Base-by-base conservation (phyloP, 2,113 vertebrate genomes). In the Hippocampus mohnikei region DNA sequence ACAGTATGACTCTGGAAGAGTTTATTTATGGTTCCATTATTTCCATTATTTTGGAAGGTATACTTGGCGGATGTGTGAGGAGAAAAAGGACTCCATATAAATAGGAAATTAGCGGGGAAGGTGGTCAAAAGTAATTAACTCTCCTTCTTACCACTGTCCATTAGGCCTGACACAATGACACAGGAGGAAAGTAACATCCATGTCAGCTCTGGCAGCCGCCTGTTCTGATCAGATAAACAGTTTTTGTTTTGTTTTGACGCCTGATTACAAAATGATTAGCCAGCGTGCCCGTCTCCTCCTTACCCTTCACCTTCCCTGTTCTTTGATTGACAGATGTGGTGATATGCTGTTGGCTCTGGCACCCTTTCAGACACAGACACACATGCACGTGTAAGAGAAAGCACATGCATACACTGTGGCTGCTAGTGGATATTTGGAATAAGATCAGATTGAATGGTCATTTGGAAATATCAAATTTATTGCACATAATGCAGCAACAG, bases 51-150 rank as follows among this genome's bases (percentile, higher is more conserved):
- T 37, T 37, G 33, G 33, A 37, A 37, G 27, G 91, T 87, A 88
- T 92, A 91, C 91, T 89, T 69, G 90, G 91, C 89, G 92, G 90
- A 94, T 93, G 93, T 91, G 89, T 87, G 90, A 92, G 91, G 91
- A 94, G 93, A 94, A 93, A 94, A 91, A 84, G 89, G 87, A 86
- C 89, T 90, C 92, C 90, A 91, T 93, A 94, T 93, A 95, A 95
- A 95, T 94, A 91, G 93, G 93, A 96, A 96, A 96, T 96, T 95
- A 96, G 93, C 92, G 86, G 91, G 91, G 50, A 94, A 93, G 91
- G 91, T 94, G 93, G 94, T 98, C 95, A 95, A 92, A 96, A 94
- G 94, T 96, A 97, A 97, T 98, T 96, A 96, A 93, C 92, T 93
- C 92, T 92, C 91, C 88, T 89, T 91, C 92, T 93, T 90, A 91